Base-by-base conservation (phyloP, 2,797 vertebrate species). In the Microhierax caerulescens region DNA sequence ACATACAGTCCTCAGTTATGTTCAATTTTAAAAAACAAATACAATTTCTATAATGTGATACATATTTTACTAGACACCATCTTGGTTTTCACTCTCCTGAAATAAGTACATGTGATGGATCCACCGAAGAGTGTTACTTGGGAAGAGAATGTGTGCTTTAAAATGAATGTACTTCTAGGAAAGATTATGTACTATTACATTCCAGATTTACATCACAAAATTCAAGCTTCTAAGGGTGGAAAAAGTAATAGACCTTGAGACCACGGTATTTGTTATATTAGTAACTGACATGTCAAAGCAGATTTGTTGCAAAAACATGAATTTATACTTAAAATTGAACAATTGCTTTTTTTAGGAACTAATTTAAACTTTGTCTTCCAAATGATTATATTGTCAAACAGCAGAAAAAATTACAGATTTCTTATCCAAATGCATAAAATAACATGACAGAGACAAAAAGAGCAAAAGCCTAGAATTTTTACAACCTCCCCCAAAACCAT, bases 331-430 rank as follows among this genome's bases (percentile, higher is more conserved):
- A 45, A 14, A 43, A 73, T 73, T 7, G 10, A 91, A 36, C 2
- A 41, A 51, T 0, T 61, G 5, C 7, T 10, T 32, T 37, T 50
- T 85, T 90, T 67, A 60, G 5, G 4, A 85, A 41, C 19, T 19
- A 59, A 79, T 36, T 78, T 87, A 70, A 77, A 61, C 37, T 70
- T 60, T 30, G 10, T 54, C 69, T 91, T 89, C 20, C 21, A 45
- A 77, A 77, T 45, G 2, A 32, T 7, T 7, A 16, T n/a, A 43
- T 3, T 77, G 39, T n/a, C 37, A 75, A 77, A 41, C 12, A 72
- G 51, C 0, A 1, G 36, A 30, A 87, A 43, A 75, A 74, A 41
- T 19, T 21, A 50, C 10, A 54, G 1, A 0, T 47, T 32, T 18
- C 17, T 74, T 68, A 39, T 41, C 79, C 54, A 85, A 82, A 79